Evolutionary conservation across 2,888 invertebrate genomes (phyloP).

Genomic region (Toxonevra muliebris): DNA sequence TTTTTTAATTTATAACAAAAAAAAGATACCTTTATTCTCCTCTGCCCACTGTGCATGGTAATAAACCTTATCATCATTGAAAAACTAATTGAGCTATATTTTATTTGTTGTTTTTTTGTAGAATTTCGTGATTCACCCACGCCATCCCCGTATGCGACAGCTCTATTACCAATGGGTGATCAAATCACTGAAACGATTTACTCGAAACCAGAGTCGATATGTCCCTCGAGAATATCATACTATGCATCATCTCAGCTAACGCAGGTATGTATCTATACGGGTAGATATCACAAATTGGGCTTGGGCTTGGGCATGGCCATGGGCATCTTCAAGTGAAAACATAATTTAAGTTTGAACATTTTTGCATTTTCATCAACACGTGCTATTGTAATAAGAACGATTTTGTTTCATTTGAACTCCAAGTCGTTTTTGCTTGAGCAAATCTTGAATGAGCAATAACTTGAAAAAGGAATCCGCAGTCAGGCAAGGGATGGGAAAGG

Average conservation of each 20-base stretch:
- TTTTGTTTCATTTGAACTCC: too few species aligned
- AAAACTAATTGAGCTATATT: constrained; percentile 10
- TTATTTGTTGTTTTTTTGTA: constrained; percentile 39
- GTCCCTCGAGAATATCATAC: constrained; percentile 74
- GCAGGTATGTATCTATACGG: constrained; percentile 66
- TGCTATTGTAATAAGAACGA: too few species aligned
- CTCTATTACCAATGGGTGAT: constrained; percentile 68
- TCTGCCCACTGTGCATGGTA: background rate
- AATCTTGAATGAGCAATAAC: too few species aligned
- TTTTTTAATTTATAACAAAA: background rate
- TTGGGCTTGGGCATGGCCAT: background rate
- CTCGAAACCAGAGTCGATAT: constrained; percentile 71
- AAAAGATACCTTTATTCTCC: background rate
- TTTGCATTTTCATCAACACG: background rate
- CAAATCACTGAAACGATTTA: constrained; percentile 66
- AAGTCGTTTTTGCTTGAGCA: too few species aligned
- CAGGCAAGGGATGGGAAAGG: too few species aligned
- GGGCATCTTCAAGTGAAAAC: background rate
- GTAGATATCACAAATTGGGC: constrained; percentile 6
- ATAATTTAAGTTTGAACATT: background rate
- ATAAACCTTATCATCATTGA: background rate
- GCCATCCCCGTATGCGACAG: constrained; percentile 78
- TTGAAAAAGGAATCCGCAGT: too few species aligned
- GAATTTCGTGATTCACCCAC: constrained; percentile 66
- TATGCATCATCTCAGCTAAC: constrained; percentile 83